Evolutionary conservation across 2,797 vertebrate species (phyloP).

Genomic region (Crenuchus spilurus): DNA sequence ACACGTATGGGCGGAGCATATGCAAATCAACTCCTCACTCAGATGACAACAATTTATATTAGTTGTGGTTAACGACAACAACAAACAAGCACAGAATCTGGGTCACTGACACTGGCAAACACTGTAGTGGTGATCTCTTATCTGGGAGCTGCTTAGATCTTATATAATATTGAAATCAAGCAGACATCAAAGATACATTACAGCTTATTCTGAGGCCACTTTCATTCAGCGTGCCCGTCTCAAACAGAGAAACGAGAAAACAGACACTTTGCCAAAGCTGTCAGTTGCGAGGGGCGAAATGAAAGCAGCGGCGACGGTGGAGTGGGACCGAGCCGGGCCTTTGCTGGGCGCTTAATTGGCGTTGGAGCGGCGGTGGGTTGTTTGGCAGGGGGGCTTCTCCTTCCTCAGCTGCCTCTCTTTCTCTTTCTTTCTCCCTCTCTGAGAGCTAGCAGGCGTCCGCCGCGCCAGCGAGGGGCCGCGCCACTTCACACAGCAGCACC

Average conservation of each 20-base stretch:
- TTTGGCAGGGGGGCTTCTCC: constrained; percentile 37
- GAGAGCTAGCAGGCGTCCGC: constrained; percentile 28
- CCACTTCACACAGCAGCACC: constrained; percentile 56
- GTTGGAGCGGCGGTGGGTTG: constrained; percentile 31
- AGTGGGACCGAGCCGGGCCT: constrained; percentile 34
- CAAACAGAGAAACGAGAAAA: constrained; percentile 27
- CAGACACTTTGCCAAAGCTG: constrained; percentile 43
- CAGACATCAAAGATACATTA: constrained; percentile 38
- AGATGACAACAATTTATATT: too few species aligned
- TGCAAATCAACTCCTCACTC: too few species aligned
- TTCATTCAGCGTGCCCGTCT: constrained; percentile 39
- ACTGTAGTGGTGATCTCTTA: constrained; percentile 26
- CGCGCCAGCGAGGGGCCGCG: constrained; percentile 17
- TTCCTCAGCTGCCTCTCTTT: background rate
- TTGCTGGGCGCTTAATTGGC: constrained; percentile 47
- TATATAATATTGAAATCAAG: constrained; percentile 47
- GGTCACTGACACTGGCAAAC: constrained; percentile 11
- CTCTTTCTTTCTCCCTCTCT: constrained; percentile 17
- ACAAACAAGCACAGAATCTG: background rate
- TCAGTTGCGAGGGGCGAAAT: constrained; percentile 47
- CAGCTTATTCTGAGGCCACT: constrained; percentile 26
- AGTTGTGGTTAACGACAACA: too few species aligned
- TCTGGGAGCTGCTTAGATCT: constrained; percentile 32
- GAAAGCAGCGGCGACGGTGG: constrained; percentile 29
- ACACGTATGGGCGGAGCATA: too few species aligned